Conservation (phyloP, 2,797 vertebrate genomes). For the Schizopygopsis malacanthus region DNA sequence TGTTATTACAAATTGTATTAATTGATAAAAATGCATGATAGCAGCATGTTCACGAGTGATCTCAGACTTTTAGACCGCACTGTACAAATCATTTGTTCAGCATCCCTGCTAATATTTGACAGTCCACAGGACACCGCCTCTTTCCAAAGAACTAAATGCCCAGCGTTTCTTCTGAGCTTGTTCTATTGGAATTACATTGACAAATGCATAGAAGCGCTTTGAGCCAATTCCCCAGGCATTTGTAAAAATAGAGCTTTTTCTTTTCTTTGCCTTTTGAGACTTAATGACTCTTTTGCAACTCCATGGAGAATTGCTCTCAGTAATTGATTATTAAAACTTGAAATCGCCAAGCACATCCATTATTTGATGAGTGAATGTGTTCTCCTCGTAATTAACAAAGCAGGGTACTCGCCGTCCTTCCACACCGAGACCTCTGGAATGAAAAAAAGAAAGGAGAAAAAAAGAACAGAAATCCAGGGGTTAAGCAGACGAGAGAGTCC, state of each 20-base stretch:
- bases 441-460: constrained; percentile 67
- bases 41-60: neutral
- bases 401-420: constrained; percentile 87
- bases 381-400: constrained; percentile 99
- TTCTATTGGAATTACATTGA: constrained; percentile 88
- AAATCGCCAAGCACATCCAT: constrained; percentile 98
- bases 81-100: neutral
- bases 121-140: constrained; percentile 64
- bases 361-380: constrained; percentile 95
- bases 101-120: neutral
- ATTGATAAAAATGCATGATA: neutral
- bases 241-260: constrained; percentile 89
- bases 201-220: constrained; percentile 89
- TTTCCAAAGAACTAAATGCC: constrained; percentile 81
- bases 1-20: neutral
- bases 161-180: constrained; percentile 69
- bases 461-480: constrained; percentile 77
- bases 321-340: constrained; percentile 99
- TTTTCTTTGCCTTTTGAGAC: constrained; percentile 92
- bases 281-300: constrained; percentile 98
- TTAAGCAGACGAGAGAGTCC: constrained; percentile 77
- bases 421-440: constrained; percentile 81
- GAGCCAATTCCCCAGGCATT: constrained; percentile 83
- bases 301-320: constrained; percentile 95
- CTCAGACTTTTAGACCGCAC: neutral